Evolutionary conservation across 1,140 invertebrate species (phyloP), one percentile per base, ranked within the genome.

Genomic region (Tetramorium simillimum): DNA sequence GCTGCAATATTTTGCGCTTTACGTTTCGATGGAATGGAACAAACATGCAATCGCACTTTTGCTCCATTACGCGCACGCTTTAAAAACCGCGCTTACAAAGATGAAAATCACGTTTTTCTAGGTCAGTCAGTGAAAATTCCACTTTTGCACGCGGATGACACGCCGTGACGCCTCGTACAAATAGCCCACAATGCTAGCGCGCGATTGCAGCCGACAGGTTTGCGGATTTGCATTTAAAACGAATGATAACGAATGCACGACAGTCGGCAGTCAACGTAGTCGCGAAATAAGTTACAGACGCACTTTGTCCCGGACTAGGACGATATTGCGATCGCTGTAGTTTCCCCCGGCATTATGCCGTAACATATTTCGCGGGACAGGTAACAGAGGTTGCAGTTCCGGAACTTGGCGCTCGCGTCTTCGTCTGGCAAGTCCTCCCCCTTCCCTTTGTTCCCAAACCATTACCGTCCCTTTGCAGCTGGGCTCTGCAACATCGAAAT

Each of bases 161-260:
- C 77, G 43, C n/a, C 6, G 24, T 28, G 40, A 33, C 37, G 63
- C 78, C 67, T 58, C 80, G 51, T 73, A 46, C 69, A 60, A 75
- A 84, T 73, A 84, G 58, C 53, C 7, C 67, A 16, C 67, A 33
- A 82, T 82, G 53, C 69, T 18, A 37, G 53, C 14, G 24, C 69
- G 53, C 69, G 69, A 84, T 84, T 84, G 69, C 53, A 60, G n/a
- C 69, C 53, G 40, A 69, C 80, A 58, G 69, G 75, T 75, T 84
- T 84, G 69, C 80, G 69, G 69, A 84, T 84, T 84, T 84, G 80
- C 80, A 84, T 84, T 84, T 84, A 84, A 84, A 84, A 75, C 80
- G 80, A 84, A 84, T 84, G 69, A 84, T 84, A 84, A 84, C 80
- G 80, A 73, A 84, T 84, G 69, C 80, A 84, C 69, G 80, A 60